phyloP scores from a whole-genome alignment of 2,797 vertebrate species.

The Tenualosa ilisha region DNA sequence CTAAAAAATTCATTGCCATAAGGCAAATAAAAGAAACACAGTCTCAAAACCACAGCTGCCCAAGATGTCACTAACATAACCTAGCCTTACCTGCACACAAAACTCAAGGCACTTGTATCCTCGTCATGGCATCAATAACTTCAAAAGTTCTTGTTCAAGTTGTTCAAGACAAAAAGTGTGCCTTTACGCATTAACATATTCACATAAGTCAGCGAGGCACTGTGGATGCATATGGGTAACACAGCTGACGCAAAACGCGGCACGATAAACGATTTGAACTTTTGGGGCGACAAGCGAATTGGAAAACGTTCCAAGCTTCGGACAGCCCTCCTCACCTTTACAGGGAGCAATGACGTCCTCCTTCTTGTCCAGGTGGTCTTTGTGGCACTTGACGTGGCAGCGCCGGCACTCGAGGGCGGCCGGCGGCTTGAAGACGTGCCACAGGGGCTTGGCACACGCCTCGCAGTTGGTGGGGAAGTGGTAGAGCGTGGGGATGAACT shows the following conservation, averaged over 20 bases:
- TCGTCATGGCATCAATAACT: background rate
- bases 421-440: constrained; percentile 98
- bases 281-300: too few species aligned
- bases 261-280: too few species aligned
- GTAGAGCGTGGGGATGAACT: constrained; percentile 98
- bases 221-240: too few species aligned
- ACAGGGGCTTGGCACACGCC: constrained; percentile 96
- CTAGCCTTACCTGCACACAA: background rate
- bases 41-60: background rate
- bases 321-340: constrained; percentile 83
- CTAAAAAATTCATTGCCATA: background rate
- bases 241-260: too few species aligned
- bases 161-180: background rate
- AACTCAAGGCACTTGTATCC: background rate
- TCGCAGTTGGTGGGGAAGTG: constrained; percentile 98
- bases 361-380: constrained; percentile 97
- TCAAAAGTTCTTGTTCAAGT: background rate
- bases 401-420: constrained; percentile 94
- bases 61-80: background rate
- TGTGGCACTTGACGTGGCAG: constrained; percentile 99
- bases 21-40: background rate
- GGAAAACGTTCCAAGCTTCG: too few species aligned
- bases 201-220: too few species aligned
- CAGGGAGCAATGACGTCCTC: constrained; percentile 96
- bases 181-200: too few species aligned